phyloP scores from a whole-genome alignment of 2,888 invertebrate genomes.

The Stegana nigrithorax region DNA sequence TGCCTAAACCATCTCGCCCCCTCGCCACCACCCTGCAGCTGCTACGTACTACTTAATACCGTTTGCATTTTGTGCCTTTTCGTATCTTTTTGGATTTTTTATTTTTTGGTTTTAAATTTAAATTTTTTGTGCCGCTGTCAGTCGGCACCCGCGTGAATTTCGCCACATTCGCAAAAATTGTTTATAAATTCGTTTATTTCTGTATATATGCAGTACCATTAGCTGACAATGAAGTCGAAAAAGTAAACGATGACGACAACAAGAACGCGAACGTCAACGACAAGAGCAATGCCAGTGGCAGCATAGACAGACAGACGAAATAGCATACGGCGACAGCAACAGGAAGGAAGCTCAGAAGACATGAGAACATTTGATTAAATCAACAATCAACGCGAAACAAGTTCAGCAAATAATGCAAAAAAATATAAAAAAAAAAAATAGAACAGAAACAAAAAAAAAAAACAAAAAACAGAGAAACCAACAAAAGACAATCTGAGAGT shows the following conservation, averaged over 20 bases:
- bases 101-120: too few species aligned
- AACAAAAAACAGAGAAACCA: background rate
- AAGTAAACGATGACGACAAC: background rate
- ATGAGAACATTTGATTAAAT: constrained; percentile 52
- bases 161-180: background rate
- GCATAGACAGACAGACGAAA: background rate
- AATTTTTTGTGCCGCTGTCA: too few species aligned
- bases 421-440: constrained; percentile 32
- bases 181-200: constrained; percentile 18
- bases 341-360: constrained; percentile 53
- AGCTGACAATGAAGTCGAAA: too few species aligned
- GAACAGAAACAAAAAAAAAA: constrained; percentile 21
- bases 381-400: constrained; percentile 39
- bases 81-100: too few species aligned
- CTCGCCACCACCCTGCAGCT: background rate
- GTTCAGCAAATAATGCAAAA: constrained; percentile 46
- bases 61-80: too few species aligned
- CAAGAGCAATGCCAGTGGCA: constrained; percentile 1
- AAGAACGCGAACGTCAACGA: background rate
- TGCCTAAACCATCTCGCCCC: background rate
- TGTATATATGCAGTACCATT: constrained; percentile 6
- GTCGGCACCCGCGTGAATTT: too few species aligned
- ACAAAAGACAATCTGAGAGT: constrained; percentile 18
- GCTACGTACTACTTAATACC: too few species aligned
- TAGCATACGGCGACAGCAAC: constrained; percentile 44